Conservation (phyloP, 2,113 vertebrate genomes). For the Lanius ludovicianus region DNA sequence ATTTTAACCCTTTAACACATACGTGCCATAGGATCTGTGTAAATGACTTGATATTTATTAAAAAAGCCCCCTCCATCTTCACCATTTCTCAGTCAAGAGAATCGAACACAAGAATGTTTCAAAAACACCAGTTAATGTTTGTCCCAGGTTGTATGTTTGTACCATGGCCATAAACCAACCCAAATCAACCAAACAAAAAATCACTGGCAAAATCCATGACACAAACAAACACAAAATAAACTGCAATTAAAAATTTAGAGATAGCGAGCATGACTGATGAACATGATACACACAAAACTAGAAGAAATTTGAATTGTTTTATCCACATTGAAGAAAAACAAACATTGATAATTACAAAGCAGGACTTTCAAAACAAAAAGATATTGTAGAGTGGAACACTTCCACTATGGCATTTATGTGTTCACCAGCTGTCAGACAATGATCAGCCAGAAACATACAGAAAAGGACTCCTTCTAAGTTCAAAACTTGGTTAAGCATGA, state of each 20-base stretch:
- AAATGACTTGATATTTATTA: neutral
- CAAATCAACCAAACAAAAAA: neutral
- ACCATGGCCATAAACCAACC: neutral
- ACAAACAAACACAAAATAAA: neutral
- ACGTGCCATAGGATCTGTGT: fast-evolving
- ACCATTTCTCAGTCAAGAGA: neutral
- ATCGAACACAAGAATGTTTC: neutral
- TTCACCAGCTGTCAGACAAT: neutral
- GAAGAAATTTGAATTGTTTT: neutral
- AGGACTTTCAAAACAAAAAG: neutral
- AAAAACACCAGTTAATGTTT: neutral
- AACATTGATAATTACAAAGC: neutral
- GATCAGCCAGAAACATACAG: neutral
- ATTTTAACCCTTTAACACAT: neutral
- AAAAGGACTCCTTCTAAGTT: neutral
- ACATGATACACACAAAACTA: neutral
- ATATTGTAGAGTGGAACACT: neutral
- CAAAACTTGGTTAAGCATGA: neutral
- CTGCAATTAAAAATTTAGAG: neutral
- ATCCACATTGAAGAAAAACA: fast-evolving
- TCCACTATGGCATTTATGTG: neutral
- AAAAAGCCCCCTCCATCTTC: neutral
- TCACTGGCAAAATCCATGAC: neutral
- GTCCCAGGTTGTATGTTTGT: neutral
- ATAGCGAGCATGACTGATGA: neutral